Evolutionary conservation across 2,888 invertebrate genomes (phyloP).

Genomic region (Pristionchus japonicus): DNA sequence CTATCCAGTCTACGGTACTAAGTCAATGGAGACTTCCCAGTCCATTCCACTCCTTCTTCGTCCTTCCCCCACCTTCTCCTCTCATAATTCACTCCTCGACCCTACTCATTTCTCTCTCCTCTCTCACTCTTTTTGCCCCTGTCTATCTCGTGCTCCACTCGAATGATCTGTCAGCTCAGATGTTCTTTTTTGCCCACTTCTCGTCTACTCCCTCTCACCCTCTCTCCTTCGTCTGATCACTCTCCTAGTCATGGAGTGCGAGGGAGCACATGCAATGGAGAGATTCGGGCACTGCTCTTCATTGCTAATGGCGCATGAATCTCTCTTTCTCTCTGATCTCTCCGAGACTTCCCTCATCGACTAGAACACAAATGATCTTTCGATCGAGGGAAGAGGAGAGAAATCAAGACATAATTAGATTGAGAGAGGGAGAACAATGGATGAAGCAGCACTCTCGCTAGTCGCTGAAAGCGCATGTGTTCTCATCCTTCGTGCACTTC

Average conservation of each 20-base stretch:
- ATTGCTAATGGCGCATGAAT: neutral
- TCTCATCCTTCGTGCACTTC: neutral
- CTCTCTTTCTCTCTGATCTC: neutral
- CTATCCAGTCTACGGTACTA: neutral
- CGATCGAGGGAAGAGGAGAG: neutral
- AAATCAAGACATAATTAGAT: neutral
- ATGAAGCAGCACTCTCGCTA: neutral
- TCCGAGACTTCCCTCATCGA: neutral
- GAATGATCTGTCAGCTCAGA: neutral
- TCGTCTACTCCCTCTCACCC: neutral
- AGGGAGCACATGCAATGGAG: neutral
- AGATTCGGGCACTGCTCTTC: neutral
- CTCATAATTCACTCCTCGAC: neutral
- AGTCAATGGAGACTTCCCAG: too few relatives aligned
- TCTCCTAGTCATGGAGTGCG: neutral
- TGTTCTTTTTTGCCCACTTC: neutral
- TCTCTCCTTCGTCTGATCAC: neutral
- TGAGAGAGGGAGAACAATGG: neutral
- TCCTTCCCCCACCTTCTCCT: neutral
- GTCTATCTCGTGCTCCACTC: neutral
- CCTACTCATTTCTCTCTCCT: neutral
- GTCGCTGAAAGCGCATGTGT: neutral
- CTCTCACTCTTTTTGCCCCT: conserved; percentile 14
- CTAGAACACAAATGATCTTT: neutral
- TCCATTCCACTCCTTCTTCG: neutral